Conservation (phyloP, 2,113 vertebrate genomes). For the Halcyon senegalensis region DNA sequence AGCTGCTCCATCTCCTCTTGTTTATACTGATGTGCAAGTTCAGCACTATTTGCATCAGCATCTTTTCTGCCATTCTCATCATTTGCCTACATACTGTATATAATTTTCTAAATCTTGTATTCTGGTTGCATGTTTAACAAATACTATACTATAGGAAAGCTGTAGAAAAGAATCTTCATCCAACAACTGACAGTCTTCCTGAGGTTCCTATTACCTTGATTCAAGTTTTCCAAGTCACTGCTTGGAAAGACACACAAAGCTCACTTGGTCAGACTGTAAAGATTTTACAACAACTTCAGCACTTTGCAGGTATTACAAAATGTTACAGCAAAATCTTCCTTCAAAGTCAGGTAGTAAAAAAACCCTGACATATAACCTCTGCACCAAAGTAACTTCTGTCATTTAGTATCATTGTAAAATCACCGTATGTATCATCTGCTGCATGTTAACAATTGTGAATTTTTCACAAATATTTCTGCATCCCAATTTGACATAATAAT, state of each 20-base stretch:
- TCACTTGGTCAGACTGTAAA: background rate
- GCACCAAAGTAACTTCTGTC: background rate
- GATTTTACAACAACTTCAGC: background rate
- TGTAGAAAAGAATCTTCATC: background rate
- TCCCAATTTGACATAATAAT: background rate
- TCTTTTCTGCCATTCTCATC: background rate
- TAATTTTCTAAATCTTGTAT: background rate
- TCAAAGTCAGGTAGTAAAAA: background rate
- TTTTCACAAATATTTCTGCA: slow-evolving; percentile 12
- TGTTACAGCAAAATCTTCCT: background rate
- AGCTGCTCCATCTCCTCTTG: background rate
- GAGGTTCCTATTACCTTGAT: background rate
- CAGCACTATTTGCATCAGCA: background rate
- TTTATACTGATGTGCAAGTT: background rate
- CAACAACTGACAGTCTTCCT: background rate
- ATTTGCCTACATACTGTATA: background rate
- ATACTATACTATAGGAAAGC: no score
- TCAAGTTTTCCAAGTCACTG: background rate
- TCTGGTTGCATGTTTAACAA: background rate
- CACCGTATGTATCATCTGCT: background rate
- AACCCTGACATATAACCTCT: background rate
- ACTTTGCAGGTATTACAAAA: background rate
- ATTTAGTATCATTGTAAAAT: background rate
- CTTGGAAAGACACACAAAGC: background rate
- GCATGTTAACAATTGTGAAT: background rate